Conservation (phyloP, 2,113 vertebrate species). For the Poeciliopsis turrubarensis region DNA sequence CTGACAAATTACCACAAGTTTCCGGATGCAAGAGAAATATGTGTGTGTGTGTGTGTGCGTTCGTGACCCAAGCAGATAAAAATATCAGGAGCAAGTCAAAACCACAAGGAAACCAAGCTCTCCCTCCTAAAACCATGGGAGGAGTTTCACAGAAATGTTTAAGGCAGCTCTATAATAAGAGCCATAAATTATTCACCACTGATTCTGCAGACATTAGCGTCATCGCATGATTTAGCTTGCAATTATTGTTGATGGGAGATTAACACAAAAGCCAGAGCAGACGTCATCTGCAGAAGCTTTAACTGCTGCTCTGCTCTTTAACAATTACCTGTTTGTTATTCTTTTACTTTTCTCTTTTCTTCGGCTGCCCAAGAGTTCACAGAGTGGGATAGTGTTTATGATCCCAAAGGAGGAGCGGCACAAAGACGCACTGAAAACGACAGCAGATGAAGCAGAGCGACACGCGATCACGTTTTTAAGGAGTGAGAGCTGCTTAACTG, state of each 20-base stretch:
- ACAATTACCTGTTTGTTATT: slow-evolving; percentile 6
- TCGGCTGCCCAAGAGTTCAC: too few relatives aligned
- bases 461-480: too few relatives aligned
- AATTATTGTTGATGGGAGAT: slow-evolving; percentile 33
- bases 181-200: slow-evolving; percentile 42
- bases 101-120: slow-evolving; percentile 25
- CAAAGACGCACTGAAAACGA: too few relatives aligned
- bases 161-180: slow-evolving; percentile 26
- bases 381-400: too few relatives aligned
- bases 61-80: slow-evolving; percentile 31
- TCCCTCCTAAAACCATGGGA: background rate
- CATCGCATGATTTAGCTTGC: slow-evolving; percentile 26
- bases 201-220: slow-evolving; percentile 45
- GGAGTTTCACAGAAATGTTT: slow-evolving; percentile 15
- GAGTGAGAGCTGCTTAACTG: background rate
- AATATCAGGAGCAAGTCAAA: slow-evolving; percentile 38
- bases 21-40: slow-evolving; percentile 41
- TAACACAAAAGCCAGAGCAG: slow-evolving; percentile 16
- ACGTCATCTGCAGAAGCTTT: slow-evolving; percentile 34
- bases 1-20: slow-evolving; percentile 56
- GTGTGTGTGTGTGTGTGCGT: background rate
- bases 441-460: too few relatives aligned
- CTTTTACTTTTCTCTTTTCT: background rate
- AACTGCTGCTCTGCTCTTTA: background rate
- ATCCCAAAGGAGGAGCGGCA: too few relatives aligned